Evolutionary conservation across 1,140 invertebrate species (phyloP).

Genomic region (Drosophila melanogaster): DNA sequence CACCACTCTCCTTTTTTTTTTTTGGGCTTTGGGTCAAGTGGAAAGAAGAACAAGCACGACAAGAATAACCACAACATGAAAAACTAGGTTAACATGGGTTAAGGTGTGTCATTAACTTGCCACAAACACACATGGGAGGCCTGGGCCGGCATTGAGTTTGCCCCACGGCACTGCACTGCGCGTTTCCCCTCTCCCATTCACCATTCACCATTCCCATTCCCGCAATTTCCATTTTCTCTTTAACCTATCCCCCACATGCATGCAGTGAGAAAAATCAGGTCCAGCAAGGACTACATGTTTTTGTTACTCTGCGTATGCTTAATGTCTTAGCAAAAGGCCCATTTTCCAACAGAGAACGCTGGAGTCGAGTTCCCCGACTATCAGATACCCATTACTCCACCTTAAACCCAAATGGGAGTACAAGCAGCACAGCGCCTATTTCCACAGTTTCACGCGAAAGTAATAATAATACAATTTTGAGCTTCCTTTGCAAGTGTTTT

Average conservation of each 20-base stretch:
- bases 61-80: conserved; percentile 46
- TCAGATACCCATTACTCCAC: too few species aligned
- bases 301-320: too few species aligned
- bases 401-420: too few species aligned
- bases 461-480: too few species aligned
- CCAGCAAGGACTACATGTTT: too few species aligned
- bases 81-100: conserved; percentile 67
- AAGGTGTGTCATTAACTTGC: conserved; percentile 70
- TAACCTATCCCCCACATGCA: neutral
- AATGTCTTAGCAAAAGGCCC: too few species aligned
- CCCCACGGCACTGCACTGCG: conserved; percentile 3
- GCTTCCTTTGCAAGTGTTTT: too few species aligned
- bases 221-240: neutral
- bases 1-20: conserved; percentile 19
- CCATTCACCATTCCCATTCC: neutral
- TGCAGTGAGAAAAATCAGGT: neutral
- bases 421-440: too few species aligned
- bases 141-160: neutral
- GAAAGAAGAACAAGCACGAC: conserved; percentile 37
- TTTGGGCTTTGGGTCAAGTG: conserved; percentile 68
- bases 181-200: neutral
- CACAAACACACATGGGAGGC: conserved; percentile 17
- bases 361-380: too few species aligned
- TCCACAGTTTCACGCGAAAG: too few species aligned
- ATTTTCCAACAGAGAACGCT: too few species aligned